Conservation (phyloP, 2,888 invertebrate species). For the Ophion obscuratus region DNA sequence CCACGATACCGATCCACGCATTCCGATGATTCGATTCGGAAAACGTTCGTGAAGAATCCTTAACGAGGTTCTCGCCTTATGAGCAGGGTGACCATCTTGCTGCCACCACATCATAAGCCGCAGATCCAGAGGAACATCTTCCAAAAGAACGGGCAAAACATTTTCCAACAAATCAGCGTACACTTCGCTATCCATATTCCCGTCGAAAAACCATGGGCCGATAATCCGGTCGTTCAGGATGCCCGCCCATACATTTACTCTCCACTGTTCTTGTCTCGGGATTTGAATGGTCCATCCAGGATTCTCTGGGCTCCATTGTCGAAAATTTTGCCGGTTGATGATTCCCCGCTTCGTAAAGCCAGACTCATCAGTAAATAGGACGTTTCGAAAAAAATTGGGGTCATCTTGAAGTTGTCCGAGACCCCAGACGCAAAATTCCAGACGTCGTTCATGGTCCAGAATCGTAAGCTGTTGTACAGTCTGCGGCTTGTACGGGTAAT, state of each 20-base stretch:
- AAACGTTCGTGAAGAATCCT: too few species aligned
- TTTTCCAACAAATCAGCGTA: too few species aligned
- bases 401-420: background rate
- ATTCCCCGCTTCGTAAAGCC: constrained; percentile 1
- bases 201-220: background rate
- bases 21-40: too few species aligned
- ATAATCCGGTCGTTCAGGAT: too few species aligned
- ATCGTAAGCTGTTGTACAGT: too few species aligned
- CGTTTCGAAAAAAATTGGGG: constrained; percentile 1
- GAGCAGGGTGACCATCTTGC: constrained; percentile 49
- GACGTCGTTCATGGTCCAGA: too few species aligned
- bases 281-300: constrained; percentile 1
- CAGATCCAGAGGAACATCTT: constrained; percentile 11
- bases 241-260: background rate
- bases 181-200: background rate
- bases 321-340: constrained; percentile 17
- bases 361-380: constrained; percentile 23
- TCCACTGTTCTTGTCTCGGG: constrained; percentile 18
- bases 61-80: constrained; percentile 10
- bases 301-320: constrained; percentile 24
- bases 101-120: constrained; percentile 48
- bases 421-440: constrained; percentile 58
- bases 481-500: too few species aligned
- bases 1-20: too few species aligned
- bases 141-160: constrained; percentile 20